These are phyloP conservation scores for Callithrix jacchus DNA, from an alignment of 2,113 vertebrate species.

Conservation along the genomic window DNA sequence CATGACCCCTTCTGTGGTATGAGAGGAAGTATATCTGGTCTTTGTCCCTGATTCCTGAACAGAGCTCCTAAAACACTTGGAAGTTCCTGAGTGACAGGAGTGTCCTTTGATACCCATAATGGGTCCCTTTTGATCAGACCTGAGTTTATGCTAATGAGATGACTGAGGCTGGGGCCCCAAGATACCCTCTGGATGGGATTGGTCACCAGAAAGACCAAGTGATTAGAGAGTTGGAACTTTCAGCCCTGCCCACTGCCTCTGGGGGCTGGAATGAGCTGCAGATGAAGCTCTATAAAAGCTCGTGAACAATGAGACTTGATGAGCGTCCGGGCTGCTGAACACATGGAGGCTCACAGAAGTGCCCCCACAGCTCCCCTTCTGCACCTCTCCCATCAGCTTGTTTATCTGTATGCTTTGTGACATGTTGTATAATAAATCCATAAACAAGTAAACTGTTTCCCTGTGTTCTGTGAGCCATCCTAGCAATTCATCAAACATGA, in stretches of 20 bases:
- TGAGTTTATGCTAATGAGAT: neutral
- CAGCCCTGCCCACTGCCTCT: fast-evolving
- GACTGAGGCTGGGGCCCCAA: neutral
- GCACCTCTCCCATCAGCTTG: neutral
- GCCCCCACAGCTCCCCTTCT: fast-evolving
- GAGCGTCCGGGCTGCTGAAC: neutral
- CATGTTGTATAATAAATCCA: neutral
- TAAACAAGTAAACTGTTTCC: neutral
- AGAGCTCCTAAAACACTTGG: neutral
- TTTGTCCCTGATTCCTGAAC: neutral
- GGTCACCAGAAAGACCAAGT: neutral
- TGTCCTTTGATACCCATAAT: neutral
- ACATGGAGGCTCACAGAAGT: neutral
- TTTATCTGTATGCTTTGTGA: neutral
- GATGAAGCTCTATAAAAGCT: neutral
- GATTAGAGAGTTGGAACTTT: neutral
- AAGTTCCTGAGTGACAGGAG: neutral
- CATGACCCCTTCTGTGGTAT: neutral
- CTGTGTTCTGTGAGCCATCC: neutral
- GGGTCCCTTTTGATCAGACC: neutral
- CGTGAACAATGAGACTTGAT: neutral
- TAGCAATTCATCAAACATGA: neutral
- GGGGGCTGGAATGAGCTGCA: neutral
- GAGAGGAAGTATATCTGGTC: neutral
- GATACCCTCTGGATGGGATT: neutral